Evolutionary conservation across 2,113 vertebrate species (phyloP).

Genomic region (Macheiramphus alcinus): DNA sequence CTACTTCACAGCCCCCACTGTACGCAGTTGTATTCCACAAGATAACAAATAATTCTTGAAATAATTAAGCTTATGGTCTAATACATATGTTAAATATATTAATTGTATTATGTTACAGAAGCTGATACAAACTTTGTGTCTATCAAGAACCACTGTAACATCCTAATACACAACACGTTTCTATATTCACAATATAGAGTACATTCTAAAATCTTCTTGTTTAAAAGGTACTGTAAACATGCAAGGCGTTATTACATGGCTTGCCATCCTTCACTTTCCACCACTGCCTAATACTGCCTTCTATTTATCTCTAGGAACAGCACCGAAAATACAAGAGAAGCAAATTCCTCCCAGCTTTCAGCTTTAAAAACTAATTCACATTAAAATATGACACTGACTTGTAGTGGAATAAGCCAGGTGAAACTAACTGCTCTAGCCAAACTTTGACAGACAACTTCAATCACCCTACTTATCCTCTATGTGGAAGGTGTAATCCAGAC

Average conservation of each 20-base stretch:
- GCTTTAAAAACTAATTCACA: not conserved
- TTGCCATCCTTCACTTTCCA: not conserved
- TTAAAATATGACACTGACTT: conserved; percentile 1
- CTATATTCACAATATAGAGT: not conserved
- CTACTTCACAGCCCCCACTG: not conserved
- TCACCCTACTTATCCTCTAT: not conserved
- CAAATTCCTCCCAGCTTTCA: not conserved
- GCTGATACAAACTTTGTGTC: not conserved
- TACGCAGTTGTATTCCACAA: not conserved
- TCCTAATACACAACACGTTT: not conserved
- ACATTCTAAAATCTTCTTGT: not conserved
- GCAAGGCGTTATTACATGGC: not conserved
- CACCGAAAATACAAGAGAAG: not conserved
- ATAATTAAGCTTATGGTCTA: not conserved
- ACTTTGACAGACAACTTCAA: conserved; percentile 31
- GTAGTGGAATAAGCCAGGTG: not conserved
- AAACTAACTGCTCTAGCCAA: not conserved
- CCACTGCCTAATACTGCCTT: not conserved
- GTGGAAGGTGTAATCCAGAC: conserved; percentile 21
- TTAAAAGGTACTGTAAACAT: not conserved
- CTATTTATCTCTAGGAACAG: not conserved
- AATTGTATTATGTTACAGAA: not conserved
- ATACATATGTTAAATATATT: not conserved
- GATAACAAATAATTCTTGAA: not conserved
- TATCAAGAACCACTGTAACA: not conserved